A percentile compares a stretch with the other conserved stretches of the same genome.
Evolutionary conservation across 2,113 vertebrate species (phyloP).

Genomic region (Ascaphus truei): DNA sequence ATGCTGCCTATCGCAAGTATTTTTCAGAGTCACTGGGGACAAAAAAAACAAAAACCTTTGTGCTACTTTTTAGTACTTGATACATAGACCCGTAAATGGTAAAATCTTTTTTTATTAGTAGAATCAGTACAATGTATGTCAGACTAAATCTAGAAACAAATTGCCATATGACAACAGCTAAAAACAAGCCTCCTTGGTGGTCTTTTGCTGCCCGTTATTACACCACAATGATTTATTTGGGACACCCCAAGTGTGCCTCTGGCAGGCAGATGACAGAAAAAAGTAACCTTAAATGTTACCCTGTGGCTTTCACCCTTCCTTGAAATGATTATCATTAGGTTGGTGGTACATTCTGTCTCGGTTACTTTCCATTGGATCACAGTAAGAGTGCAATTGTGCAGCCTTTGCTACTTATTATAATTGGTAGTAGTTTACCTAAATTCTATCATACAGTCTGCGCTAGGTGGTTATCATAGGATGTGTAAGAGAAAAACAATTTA

Average conservation of each 20-base stretch:
- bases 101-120: too few species aligned
- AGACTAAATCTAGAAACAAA: too few species aligned
- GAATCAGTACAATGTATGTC: too few species aligned
- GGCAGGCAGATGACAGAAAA: slow-evolving; percentile 8
- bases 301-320: not conserved
- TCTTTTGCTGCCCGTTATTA: not conserved
- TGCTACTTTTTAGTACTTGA: too few species aligned
- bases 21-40: too few species aligned
- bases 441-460: slow-evolving; percentile 13
- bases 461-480: not conserved
- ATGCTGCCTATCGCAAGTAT: too few species aligned
- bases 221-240: slow-evolving; percentile 1
- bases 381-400: slow-evolving; percentile 22
- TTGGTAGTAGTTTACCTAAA: slow-evolving; percentile 27
- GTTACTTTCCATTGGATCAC: slow-evolving; percentile 17
- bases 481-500: not conserved
- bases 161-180: too few species aligned
- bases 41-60: too few species aligned
- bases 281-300: not conserved
- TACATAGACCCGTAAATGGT: not conserved
- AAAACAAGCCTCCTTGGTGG: too few species aligned
- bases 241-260: not conserved
- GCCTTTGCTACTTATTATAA: slow-evolving; percentile 9
- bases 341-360: not conserved
- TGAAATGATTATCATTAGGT: slow-evolving; percentile 6